Conservation (phyloP, 2,888 invertebrate genomes). For the Camptogramma bilineatum region DNA sequence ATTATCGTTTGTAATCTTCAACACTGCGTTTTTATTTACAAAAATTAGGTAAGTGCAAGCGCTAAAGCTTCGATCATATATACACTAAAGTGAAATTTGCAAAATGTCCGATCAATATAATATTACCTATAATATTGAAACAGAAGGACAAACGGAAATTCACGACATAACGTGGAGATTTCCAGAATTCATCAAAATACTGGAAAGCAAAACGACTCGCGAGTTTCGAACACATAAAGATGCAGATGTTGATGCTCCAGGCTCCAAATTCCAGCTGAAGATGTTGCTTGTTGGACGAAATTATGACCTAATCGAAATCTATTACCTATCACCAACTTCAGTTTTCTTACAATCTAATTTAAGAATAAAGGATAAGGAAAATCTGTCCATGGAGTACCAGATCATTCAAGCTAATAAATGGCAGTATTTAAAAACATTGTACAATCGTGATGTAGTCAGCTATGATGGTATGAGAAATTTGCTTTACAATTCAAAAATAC, state of each 20-base stretch:
- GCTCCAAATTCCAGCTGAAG: constrained; percentile 71
- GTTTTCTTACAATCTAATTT: constrained; percentile 74
- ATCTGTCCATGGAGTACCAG: constrained; percentile 74
- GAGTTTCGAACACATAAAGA: constrained; percentile 72
- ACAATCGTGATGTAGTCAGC: constrained; percentile 70
- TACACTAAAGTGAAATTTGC: background rate
- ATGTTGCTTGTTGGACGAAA: constrained; percentile 75
- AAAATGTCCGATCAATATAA: constrained; percentile 29
- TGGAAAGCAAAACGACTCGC: constrained; percentile 66
- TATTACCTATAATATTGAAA: constrained; percentile 48
- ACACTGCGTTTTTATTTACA: no score
- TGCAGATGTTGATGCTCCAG: constrained; percentile 47
- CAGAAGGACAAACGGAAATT: constrained; percentile 75
- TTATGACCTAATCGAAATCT: constrained; percentile 77
- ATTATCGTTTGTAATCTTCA: no score
- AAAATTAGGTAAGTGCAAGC: background rate
- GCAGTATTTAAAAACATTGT: constrained; percentile 76
- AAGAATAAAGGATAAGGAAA: constrained; percentile 76
- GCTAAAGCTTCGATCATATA: no score
- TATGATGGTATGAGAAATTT: constrained; percentile 68
- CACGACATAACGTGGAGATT: constrained; percentile 77
- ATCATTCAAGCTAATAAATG: constrained; percentile 76
- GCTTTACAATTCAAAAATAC: constrained; percentile 71
- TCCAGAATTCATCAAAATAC: constrained; percentile 66
- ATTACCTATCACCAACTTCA: constrained; percentile 69